Conservation (phyloP, 2,888 invertebrate genomes). For the Rhogogaster chlorosoma region DNA sequence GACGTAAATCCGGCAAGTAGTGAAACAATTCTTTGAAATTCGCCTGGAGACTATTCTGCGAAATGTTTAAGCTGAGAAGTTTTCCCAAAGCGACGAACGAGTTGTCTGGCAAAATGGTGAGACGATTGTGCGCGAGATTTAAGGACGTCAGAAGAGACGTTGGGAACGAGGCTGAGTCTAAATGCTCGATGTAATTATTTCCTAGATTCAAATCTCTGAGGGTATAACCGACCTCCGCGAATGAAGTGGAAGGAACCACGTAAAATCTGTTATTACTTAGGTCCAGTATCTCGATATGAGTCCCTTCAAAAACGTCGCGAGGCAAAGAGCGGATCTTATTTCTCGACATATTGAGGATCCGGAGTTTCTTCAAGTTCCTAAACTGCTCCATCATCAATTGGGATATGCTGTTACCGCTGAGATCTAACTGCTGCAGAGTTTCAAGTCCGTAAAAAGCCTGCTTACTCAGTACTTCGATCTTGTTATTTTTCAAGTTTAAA, state of each 20-base stretch:
- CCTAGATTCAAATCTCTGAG: conserved; percentile 89
- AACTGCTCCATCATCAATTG: conserved; percentile 91
- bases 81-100: conserved; percentile 91
- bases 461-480: conserved; percentile 85
- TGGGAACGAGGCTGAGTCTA: conserved; percentile 93
- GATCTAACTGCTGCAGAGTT: conserved; percentile 88
- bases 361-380: conserved; percentile 86
- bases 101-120: conserved; percentile 92
- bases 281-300: conserved; percentile 89
- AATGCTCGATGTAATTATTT: conserved; percentile 89
- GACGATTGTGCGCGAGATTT: conserved; percentile 89
- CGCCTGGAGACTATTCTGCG: conserved; percentile 89
- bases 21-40: conserved; percentile 94
- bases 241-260: conserved; percentile 88
- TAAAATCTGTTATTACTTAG: conserved; percentile 89
- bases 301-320: conserved; percentile 89
- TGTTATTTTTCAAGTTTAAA: conserved; percentile 87
- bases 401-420: conserved; percentile 87
- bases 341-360: conserved; percentile 86
- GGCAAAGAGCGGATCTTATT: conserved; percentile 88
- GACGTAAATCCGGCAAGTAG: conserved; percentile 89
- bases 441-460: conserved; percentile 88
- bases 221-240: conserved; percentile 89
- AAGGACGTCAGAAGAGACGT: conserved; percentile 89
- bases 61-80: conserved; percentile 89